phyloP scores from a whole-genome alignment of 2,888 invertebrate species.

The Drosophila fulvimacula region DNA sequence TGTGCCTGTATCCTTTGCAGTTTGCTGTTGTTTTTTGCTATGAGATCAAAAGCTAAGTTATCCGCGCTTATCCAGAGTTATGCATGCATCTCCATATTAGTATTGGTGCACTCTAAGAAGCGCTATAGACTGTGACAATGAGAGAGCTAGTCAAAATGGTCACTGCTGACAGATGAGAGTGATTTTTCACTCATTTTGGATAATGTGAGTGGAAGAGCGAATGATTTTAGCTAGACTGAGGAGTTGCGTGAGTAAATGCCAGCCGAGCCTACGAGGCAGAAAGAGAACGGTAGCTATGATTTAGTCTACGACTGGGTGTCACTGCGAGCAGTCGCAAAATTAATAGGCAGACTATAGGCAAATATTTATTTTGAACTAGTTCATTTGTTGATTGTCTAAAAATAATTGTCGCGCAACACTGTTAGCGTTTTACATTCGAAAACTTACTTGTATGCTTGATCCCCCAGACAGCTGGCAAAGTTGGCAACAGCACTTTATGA shows the following conservation, averaged over 20 bases:
- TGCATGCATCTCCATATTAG: background rate
- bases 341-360: background rate
- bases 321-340: background rate
- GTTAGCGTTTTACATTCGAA: background rate
- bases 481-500: slow-evolving; percentile 27
- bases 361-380: background rate
- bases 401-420: slow-evolving; percentile 3
- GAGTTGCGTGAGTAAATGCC: too few relatives aligned
- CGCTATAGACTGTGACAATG: background rate
- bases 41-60: background rate
- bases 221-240: background rate
- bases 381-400: background rate
- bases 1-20: background rate
- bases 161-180: background rate
- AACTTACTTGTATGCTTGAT: background rate
- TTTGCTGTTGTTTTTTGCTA: background rate
- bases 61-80: background rate
- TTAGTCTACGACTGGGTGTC: background rate
- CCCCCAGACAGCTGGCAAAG: slow-evolving; percentile 14
- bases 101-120: background rate
- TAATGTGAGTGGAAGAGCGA: background rate
- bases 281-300: background rate
- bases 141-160: background rate
- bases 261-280: background rate
- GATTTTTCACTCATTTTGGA: background rate